phyloP scores from a whole-genome alignment of 2,113 vertebrate species.

The Tyrannus savana region DNA sequence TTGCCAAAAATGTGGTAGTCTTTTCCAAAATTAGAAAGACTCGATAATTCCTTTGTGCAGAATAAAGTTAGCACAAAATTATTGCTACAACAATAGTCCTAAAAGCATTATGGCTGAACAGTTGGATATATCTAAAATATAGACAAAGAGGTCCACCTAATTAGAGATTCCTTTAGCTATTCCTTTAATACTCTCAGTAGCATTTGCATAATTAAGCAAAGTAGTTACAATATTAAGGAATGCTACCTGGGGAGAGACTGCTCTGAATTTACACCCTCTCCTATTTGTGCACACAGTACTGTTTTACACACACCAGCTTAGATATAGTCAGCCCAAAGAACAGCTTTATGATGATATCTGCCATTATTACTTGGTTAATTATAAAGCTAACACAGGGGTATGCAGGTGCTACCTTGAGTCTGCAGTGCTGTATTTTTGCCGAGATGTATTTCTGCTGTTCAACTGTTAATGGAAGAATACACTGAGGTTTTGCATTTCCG shows the following conservation, averaged over 20 bases:
- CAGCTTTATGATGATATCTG: background rate
- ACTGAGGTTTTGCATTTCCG: background rate
- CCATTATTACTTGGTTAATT: background rate
- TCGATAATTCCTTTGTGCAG: background rate
- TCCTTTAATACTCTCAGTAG: background rate
- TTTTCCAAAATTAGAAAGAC: background rate
- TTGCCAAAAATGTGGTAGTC: background rate
- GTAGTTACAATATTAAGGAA: conserved; percentile 1
- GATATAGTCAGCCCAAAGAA: background rate
- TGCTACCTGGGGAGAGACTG: background rate
- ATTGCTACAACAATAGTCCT: background rate
- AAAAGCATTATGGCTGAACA: background rate
- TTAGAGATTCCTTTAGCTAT: background rate
- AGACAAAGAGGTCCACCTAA: background rate
- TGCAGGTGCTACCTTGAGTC: background rate
- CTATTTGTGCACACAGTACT: background rate
- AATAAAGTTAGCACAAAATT: background rate
- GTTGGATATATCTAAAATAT: background rate
- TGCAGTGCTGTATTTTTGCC: background rate
- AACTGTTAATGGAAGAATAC: background rate
- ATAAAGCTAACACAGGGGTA: background rate
- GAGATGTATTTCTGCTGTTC: background rate
- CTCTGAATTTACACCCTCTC: background rate
- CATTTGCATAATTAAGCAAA: conserved; percentile 21
- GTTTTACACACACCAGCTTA: background rate